phyloP scores from a whole-genome alignment of 2,888 invertebrate species.

The Eupeodes latifasciatus region DNA sequence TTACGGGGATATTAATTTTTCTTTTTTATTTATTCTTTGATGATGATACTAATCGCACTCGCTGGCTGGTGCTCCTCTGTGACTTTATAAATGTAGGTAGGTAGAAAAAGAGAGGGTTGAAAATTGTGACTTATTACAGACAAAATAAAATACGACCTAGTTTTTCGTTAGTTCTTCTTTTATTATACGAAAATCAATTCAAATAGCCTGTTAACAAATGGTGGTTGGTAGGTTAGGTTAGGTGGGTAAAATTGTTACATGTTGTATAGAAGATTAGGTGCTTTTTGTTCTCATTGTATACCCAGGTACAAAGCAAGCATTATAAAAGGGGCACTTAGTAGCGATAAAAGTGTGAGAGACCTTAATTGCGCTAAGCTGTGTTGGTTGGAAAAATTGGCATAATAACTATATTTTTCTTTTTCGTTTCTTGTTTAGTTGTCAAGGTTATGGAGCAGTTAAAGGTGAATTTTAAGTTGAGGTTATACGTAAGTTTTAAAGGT shows the following conservation, averaged over 20 bases:
- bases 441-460: background rate
- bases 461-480: background rate
- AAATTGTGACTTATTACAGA: constrained; percentile 39
- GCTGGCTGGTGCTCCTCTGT: too few relatives aligned
- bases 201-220: constrained; percentile 18
- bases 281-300: background rate
- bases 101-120: background rate
- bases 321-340: constrained; percentile 3
- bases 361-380: constrained; percentile 1
- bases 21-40: background rate
- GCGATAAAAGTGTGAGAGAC: background rate
- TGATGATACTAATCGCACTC: constrained; percentile 13
- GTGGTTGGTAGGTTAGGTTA: background rate
- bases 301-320: background rate
- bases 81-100: too few relatives aligned
- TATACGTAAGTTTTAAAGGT: background rate
- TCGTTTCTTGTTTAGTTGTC: background rate
- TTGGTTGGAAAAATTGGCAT: background rate
- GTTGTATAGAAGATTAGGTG: background rate
- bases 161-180: constrained; percentile 7
- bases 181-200: constrained; percentile 26
- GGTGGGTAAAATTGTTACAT: background rate
- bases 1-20: constrained; percentile 62
- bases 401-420: background rate
- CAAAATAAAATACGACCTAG: constrained; percentile 8